Conservation (phyloP, 2,888 invertebrate species). For the Drosophila subquinaria region DNA sequence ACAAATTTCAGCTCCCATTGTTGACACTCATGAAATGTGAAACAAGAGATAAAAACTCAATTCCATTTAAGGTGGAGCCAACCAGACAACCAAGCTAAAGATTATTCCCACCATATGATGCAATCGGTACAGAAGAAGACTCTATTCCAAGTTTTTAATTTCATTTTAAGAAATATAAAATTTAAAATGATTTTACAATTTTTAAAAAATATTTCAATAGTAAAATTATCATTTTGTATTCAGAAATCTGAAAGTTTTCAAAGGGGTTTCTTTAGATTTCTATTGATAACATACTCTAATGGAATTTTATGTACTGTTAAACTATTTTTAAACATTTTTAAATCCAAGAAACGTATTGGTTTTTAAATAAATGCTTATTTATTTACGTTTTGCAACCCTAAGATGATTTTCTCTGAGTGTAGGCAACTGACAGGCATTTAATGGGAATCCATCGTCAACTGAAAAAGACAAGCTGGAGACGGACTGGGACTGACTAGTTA, state of each 20-base stretch:
- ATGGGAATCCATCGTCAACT: conserved; percentile 10
- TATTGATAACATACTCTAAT: neutral
- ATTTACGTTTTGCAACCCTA: neutral
- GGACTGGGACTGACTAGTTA: conserved; percentile 44
- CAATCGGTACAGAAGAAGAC: neutral
- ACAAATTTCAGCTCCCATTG: conserved; percentile 57
- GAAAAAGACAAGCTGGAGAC: conserved; percentile 9
- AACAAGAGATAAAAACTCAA: conserved; percentile 43
- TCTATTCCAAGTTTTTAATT: neutral
- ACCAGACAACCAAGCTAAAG: neutral
- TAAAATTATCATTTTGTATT: too few relatives aligned
- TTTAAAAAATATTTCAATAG: neutral
- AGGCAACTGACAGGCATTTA: conserved; percentile 3
- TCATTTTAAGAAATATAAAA: too few relatives aligned
- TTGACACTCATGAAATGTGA: conserved; percentile 51
- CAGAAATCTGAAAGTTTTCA: too few relatives aligned
- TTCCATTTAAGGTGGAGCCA: conserved; percentile 21
- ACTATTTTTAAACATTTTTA: neutral
- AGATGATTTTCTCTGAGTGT: neutral
- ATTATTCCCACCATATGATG: neutral
- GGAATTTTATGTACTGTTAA: neutral
- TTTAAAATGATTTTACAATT: neutral
- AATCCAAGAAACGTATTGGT: neutral
- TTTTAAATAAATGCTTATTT: neutral
- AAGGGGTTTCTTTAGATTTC: too few relatives aligned